Evolutionary conservation across 2,113 vertebrate genomes (phyloP).

Genomic region (Baryphthengus martii): DNA sequence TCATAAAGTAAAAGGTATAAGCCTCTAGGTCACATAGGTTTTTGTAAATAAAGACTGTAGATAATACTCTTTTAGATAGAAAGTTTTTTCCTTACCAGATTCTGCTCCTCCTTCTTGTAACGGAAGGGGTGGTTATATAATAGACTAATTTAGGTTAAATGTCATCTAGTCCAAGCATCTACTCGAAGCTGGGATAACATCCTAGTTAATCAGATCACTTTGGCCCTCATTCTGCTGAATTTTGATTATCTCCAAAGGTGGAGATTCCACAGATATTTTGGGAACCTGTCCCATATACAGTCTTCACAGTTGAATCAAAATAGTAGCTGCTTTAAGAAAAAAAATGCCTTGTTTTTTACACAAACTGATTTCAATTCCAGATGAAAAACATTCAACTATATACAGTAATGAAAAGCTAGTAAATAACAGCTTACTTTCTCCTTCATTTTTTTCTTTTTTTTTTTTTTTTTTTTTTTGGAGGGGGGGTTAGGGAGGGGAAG

Average conservation of each 20-base stretch:
- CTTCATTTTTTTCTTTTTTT: neutral
- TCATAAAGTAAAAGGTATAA: neutral
- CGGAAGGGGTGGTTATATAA: neutral
- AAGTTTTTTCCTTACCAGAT: neutral
- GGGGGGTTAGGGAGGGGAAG: too few relatives aligned
- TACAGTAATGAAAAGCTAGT: neutral
- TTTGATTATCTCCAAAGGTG: neutral
- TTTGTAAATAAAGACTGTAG: neutral
- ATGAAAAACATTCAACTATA: neutral
- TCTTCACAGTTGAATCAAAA: neutral
- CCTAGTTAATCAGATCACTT: neutral
- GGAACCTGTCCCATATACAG: neutral
- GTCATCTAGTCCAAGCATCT: neutral
- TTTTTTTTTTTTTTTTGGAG: neutral
- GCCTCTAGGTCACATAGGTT: neutral
- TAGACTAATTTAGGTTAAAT: neutral
- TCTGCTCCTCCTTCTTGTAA: neutral
- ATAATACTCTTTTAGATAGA: neutral
- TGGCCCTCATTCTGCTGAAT: neutral
- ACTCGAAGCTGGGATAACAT: neutral
- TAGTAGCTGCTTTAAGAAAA: neutral
- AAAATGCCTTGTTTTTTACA: fast-evolving
- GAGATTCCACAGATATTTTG: neutral
- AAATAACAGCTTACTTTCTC: neutral
- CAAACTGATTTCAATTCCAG: neutral